These are phyloP conservation scores for Saguinus midas DNA, from an alignment of 2,113 vertebrate genomes.

Conservation along the genomic window DNA sequence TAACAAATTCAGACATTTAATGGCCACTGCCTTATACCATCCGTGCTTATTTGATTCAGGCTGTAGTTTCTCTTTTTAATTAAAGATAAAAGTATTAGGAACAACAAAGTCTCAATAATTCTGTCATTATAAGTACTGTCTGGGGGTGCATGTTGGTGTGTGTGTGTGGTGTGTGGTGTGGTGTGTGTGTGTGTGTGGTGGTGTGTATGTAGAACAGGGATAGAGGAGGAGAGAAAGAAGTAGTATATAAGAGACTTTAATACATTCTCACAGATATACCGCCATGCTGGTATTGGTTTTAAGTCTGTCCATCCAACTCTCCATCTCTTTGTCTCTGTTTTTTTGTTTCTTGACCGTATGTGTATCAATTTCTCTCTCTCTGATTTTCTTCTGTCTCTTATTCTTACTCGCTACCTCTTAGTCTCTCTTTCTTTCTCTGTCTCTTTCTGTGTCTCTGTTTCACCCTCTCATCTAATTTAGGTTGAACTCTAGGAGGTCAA, in stretches of 20 bases:
- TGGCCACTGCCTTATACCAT: background rate
- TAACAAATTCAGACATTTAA: background rate
- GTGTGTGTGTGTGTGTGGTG: background rate
- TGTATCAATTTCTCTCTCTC: background rate
- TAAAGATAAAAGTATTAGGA: background rate
- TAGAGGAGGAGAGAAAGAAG: background rate
- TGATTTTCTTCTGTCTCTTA: background rate
- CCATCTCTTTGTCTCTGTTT: background rate
- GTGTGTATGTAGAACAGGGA: background rate
- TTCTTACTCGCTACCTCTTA: background rate
- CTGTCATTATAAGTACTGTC: background rate
- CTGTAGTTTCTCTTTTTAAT: background rate
- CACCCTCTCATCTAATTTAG: background rate
- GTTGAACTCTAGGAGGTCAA: background rate
- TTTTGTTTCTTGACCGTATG: background rate
- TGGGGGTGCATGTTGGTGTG: background rate
- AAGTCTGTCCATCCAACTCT: background rate
- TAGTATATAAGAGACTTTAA: background rate
- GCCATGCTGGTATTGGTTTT: fast-evolving
- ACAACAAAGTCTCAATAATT: background rate
- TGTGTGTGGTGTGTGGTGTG: background rate
- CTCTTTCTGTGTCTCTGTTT: background rate
- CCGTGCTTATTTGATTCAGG: background rate
- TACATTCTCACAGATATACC: background rate
- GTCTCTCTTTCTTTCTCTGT: background rate